Conservation (phyloP, 2,113 vertebrate genomes). For the Plotosus lineatus region DNA sequence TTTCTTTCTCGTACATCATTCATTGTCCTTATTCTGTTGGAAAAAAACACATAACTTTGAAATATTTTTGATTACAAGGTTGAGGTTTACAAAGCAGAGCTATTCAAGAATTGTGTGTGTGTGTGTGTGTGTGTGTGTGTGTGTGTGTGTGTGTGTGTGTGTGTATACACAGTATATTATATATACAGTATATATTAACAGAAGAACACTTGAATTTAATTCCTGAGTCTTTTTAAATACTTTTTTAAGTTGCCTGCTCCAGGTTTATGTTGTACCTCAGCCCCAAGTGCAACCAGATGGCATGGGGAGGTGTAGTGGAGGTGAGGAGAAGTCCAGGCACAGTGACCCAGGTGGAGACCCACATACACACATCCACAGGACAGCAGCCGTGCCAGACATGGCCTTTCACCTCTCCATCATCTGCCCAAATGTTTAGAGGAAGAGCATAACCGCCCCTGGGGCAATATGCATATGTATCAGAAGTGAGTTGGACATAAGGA, state of each 20-base stretch:
- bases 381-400: slow-evolving; percentile 34
- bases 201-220: slow-evolving; percentile 21
- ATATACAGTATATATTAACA: slow-evolving; percentile 36
- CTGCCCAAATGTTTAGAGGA: slow-evolving; percentile 40
- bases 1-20: neutral
- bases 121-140: slow-evolving; percentile 3
- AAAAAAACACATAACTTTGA: neutral
- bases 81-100: slow-evolving; percentile 11
- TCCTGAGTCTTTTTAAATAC: slow-evolving; percentile 20
- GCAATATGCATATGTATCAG: slow-evolving; percentile 2
- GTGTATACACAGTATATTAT: too few species aligned
- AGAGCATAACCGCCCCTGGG: slow-evolving; percentile 27
- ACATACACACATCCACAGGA: slow-evolving; percentile 42
- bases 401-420: slow-evolving; percentile 43
- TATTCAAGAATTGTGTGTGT: slow-evolving; percentile 26
- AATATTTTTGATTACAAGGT: neutral
- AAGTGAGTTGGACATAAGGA: slow-evolving; percentile 9
- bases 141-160: too few species aligned
- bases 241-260: slow-evolving; percentile 22
- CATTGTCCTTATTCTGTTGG: neutral
- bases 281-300: slow-evolving; percentile 50
- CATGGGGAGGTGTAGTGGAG: slow-evolving; percentile 37
- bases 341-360: slow-evolving; percentile 55
- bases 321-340: slow-evolving; percentile 36
- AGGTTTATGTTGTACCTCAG: slow-evolving; percentile 22